Percentiles rank a stretch among this genome's conserved stretches.
Evolutionary conservation across 2,797 vertebrate genomes (phyloP).

Genomic region (Eutrigla gurnardus): DNA sequence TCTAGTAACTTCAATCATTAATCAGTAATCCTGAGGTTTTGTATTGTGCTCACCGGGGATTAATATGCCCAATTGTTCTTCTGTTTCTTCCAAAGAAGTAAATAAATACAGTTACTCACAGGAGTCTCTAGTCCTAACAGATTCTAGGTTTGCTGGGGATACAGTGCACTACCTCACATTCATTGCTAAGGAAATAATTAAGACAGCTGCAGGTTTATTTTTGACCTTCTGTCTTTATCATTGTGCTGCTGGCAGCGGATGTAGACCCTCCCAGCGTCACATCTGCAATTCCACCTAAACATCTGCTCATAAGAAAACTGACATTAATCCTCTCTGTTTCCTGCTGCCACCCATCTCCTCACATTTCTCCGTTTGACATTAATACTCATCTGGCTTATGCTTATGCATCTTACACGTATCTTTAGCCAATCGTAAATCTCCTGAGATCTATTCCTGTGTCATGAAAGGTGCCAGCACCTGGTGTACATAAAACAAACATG

Average conservation of each 20-base stretch:
- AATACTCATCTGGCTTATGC: background rate
- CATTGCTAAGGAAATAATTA: slow-evolving; percentile 48
- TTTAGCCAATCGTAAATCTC: slow-evolving; percentile 9
- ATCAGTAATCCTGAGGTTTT: slow-evolving; percentile 10
- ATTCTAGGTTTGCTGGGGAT: background rate
- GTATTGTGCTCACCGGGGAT: background rate
- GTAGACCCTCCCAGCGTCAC: slow-evolving; percentile 51
- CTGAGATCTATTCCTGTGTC: slow-evolving; percentile 21
- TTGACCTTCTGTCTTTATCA: slow-evolving; percentile 52
- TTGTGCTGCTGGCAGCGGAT: slow-evolving; percentile 49
- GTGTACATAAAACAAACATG: slow-evolving; percentile 26
- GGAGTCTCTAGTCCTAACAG: background rate
- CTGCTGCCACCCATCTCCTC: slow-evolving; percentile 10
- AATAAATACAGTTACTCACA: background rate
- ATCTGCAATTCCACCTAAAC: slow-evolving; percentile 60
- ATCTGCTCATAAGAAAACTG: slow-evolving; percentile 58
- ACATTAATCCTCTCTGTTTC: slow-evolving; percentile 12
- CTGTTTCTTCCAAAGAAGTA: slow-evolving; percentile 1
- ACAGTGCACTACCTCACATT: background rate
- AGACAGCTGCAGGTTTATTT: slow-evolving; percentile 56
- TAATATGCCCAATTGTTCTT: background rate
- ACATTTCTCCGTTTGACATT: slow-evolving; percentile 2
- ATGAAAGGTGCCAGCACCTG: slow-evolving; percentile 17
- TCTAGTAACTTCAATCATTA: background rate
- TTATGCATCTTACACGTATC: background rate